Base-by-base conservation (phyloP, 2,888 invertebrate genomes). In the Lasioglossum pauxillum region DNA sequence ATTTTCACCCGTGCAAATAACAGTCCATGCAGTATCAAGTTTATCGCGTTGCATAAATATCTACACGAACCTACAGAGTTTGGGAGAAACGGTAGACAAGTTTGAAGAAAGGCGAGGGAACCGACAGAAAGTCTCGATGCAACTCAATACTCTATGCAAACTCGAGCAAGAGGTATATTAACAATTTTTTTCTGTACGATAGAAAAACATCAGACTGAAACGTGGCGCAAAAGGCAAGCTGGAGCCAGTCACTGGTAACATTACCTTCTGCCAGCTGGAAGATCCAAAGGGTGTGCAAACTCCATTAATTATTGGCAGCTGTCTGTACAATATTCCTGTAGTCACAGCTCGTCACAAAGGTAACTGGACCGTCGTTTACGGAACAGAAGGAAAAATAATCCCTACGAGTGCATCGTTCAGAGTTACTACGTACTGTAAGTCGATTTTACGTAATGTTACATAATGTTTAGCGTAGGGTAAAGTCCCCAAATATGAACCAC, bases 311-410 rank as follows among this genome's bases (percentile, higher is more conserved):
- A n/a, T 78, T 23, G 88, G 90, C 60, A 16, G 16, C 0, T 94
- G 94, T 77, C 31, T n/a, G 7, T 80, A 91, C 41, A 12, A 79
- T 2, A 88, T 94, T 44, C 73, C 87, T 0, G 27, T 75, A 2
- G 92, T 93, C 8, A 92, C 90, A 5, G 73, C 81, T 49, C 78
- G 80, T 80, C 93, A 94, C 83, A 88, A 90, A 16, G 94, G 94
- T 46, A 75, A 85, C 46, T 95, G 94, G 94, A 90, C 78, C 19
- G 92, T 91, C 23, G 82, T 85, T 78, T 94, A 93, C 69, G 92
- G 90, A 72, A 19, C 87, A 0, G 8, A 41, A 14, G 92, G 82
- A 73, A 83, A 60, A 74, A 64, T 91, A 67, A 69, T 86, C 23
- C 78, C 87, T 8, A 46, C 86, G 0, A 82, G 86, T 19, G 41